Evolutionary conservation across 2,113 vertebrate species (phyloP).

Genomic region (Probosciger aterrimus): DNA sequence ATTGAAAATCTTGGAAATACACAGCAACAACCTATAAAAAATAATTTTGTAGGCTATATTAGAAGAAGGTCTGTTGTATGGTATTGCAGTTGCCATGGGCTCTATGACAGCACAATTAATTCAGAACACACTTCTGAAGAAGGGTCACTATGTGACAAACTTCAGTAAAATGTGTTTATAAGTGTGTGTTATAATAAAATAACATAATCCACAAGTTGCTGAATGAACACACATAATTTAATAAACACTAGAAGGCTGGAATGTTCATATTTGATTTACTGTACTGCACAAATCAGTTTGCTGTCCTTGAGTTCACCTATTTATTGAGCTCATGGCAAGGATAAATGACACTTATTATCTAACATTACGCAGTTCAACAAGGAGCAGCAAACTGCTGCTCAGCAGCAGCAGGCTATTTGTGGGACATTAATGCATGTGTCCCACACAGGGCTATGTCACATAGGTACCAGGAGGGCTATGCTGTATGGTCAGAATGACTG

Average conservation of each 20-base stretch:
- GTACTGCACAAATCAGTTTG: background rate
- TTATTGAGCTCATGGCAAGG: background rate
- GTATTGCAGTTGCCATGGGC: background rate
- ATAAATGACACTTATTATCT: background rate
- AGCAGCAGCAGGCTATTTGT: background rate
- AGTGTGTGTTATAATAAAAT: too few species aligned
- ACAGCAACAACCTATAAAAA: background rate
- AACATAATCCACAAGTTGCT: background rate
- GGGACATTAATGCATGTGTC: accelerated
- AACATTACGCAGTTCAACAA: background rate
- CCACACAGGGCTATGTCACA: background rate
- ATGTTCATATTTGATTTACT: background rate
- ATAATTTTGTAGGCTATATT: background rate
- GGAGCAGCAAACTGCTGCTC: background rate
- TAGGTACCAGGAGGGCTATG: background rate
- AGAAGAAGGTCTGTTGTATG: background rate
- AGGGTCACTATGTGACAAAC: background rate
- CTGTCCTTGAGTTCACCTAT: background rate
- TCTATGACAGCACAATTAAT: background rate
- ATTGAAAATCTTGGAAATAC: background rate
- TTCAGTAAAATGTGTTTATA: background rate
- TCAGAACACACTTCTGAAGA: background rate
- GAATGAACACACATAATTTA: background rate
- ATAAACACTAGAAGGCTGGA: background rate
- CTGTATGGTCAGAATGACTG: background rate